Conservation (phyloP, 2,797 vertebrate species). For the Dendrocincla fuliginosa region DNA sequence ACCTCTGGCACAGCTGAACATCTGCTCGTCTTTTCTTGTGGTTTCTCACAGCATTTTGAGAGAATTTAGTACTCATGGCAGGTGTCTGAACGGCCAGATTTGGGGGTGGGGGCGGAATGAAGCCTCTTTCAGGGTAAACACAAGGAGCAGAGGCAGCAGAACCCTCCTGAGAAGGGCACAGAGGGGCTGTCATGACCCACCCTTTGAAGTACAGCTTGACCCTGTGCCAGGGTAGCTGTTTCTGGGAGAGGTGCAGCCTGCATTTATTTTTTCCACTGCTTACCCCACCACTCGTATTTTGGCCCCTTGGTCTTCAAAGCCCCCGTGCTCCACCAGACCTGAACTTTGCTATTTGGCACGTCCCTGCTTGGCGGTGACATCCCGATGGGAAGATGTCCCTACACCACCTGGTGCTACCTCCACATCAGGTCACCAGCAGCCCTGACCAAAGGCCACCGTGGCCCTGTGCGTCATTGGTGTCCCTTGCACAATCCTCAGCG, state of each 20-base stretch:
- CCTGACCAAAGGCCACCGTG: constrained; percentile 31
- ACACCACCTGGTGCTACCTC: background rate
- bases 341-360: background rate
- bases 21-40: background rate
- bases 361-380: background rate
- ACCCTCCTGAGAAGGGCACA: fast-evolving
- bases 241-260: background rate
- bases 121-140: background rate
- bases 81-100: background rate
- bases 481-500: background rate
- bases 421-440: background rate
- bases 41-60: background rate
- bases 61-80: background rate
- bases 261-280: background rate
- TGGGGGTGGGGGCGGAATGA: background rate
- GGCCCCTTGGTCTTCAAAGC: background rate
- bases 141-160: fast-evolving
- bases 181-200: background rate
- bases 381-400: background rate
- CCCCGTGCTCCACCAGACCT: background rate
- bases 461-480: background rate
- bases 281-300: background rate
- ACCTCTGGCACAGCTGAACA: background rate
- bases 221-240: background rate
- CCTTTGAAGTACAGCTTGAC: background rate